Conservation (phyloP, 2,888 invertebrate species). For the Trissonchulus latispiculum region DNA sequence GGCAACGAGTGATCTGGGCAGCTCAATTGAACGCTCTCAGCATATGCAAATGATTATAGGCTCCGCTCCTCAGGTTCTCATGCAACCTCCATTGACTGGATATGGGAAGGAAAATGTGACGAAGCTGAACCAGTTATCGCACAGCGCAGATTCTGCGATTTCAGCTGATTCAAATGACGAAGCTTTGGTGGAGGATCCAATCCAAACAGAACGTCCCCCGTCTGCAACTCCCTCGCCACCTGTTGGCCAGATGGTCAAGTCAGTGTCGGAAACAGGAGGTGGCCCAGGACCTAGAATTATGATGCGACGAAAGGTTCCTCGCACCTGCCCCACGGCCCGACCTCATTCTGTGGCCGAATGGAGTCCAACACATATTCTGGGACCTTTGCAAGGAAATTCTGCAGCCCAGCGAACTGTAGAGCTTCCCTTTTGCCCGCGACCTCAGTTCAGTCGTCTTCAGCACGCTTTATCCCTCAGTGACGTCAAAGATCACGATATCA, state of each 20-base stretch:
- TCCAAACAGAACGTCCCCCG: background rate
- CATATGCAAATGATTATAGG: conserved; percentile 24
- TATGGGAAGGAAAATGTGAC: background rate
- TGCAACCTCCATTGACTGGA: conserved; percentile 17
- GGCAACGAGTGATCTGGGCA: conserved; percentile 26
- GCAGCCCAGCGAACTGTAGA: background rate
- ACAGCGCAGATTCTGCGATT: conserved; percentile 1
- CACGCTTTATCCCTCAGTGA: background rate
- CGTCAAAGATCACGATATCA: background rate
- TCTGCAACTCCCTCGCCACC: background rate
- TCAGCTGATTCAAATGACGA: background rate
- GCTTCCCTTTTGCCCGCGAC: too few species aligned
- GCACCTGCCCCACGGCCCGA: conserved; percentile 11
- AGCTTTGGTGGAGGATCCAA: too few species aligned
- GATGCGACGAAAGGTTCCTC: background rate
- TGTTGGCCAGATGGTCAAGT: background rate
- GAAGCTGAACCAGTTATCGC: background rate
- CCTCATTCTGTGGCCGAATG: conserved; percentile 5
- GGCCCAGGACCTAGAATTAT: background rate
- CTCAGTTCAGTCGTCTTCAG: background rate
- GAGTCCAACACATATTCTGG: too few species aligned
- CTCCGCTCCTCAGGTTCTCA: conserved; percentile 19
- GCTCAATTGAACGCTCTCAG: conserved; percentile 25
- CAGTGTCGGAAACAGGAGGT: background rate
- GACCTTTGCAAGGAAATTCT: too few species aligned